These are phyloP conservation scores for Agrochola lychnidis DNA, from an alignment of 2,888 invertebrate species.

Conservation along the genomic window DNA sequence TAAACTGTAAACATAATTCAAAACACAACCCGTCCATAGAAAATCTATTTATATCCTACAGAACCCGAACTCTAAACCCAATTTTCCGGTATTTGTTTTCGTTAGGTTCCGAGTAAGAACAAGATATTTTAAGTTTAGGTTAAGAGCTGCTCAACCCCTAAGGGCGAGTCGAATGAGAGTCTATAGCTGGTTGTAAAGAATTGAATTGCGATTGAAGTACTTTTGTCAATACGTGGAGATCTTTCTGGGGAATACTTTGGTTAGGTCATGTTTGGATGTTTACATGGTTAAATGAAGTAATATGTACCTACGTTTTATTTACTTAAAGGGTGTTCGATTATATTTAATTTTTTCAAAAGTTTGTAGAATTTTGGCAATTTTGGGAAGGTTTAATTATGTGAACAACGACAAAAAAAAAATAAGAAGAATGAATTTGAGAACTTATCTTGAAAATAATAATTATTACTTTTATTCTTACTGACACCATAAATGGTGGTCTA, in stretches of 20 bases:
- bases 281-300: too few relatives aligned
- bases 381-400: too few relatives aligned
- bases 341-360: too few relatives aligned
- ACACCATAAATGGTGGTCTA: too few relatives aligned
- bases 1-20: constrained; percentile 14
- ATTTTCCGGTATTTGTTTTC: constrained; percentile 44
- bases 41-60: constrained; percentile 22
- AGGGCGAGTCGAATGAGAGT: constrained; percentile 19
- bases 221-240: constrained; percentile 21
- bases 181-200: constrained; percentile 5
- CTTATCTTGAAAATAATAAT: too few relatives aligned
- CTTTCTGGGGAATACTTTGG: not conserved
- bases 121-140: constrained; percentile 54
- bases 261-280: not conserved
- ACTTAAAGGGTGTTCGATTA: too few relatives aligned
- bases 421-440: too few relatives aligned
- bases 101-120: constrained; percentile 35
- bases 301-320: too few relatives aligned
- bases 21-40: constrained; percentile 13
- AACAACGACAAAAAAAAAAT: too few relatives aligned
- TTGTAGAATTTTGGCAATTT: too few relatives aligned
- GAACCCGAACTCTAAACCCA: constrained; percentile 34
- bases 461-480: too few relatives aligned
- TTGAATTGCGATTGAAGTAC: constrained; percentile 31
- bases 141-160: constrained; percentile 41